Conservation (phyloP, 2,113 vertebrate genomes). For the Vidua macroura region DNA sequence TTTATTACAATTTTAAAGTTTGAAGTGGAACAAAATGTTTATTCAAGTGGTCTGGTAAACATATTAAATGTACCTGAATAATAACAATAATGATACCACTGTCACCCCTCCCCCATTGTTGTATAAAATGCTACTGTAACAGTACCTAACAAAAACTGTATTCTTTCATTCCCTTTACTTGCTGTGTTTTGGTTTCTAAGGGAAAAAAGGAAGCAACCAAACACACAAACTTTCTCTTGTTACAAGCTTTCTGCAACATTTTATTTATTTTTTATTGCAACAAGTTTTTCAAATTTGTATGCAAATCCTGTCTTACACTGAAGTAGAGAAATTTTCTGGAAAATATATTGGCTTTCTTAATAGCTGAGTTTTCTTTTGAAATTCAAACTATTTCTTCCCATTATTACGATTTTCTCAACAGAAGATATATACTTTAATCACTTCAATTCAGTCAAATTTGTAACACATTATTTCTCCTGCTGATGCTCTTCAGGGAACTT, state of each 20-base stretch:
- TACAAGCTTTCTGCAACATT: not conserved
- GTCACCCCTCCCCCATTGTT: not conserved
- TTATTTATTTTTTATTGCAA: not conserved
- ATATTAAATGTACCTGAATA: not conserved
- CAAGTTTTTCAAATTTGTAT: not conserved
- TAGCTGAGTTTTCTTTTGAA: not conserved
- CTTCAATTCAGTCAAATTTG: not conserved
- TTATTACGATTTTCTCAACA: not conserved
- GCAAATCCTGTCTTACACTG: not conserved
- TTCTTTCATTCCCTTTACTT: not conserved
- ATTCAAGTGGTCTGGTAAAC: not conserved
- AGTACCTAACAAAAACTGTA: not conserved
- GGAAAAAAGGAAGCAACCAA: not conserved
- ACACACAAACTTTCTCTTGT: not conserved
- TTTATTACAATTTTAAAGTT: not conserved
- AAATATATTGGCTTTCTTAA: not conserved
- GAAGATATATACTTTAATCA: not conserved
- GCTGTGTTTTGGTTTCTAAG: not conserved
- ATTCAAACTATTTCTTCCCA: not conserved
- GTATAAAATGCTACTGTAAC: not conserved
- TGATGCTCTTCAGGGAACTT: not conserved
- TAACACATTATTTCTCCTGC: not conserved
- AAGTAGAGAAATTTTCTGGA: not conserved
- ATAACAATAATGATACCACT: not conserved
- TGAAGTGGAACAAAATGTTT: not conserved